Conservation (phyloP, 2,888 invertebrate species). For the Conistra vaccinii region DNA sequence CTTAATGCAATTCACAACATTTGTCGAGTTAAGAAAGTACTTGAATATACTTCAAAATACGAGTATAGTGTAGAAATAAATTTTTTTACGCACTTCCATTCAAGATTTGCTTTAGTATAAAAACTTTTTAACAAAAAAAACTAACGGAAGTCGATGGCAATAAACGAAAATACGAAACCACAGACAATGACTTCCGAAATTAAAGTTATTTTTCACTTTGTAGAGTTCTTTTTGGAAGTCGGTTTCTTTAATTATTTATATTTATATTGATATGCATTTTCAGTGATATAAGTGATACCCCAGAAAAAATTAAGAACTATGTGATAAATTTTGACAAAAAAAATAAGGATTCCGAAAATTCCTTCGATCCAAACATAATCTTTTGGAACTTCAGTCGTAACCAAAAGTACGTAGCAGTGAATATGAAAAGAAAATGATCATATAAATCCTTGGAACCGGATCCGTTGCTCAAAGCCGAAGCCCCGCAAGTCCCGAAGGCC, state of each 20-base stretch:
- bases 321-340: not conserved
- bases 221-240: too few relatives aligned
- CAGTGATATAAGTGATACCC: too few relatives aligned
- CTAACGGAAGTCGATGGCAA: too few relatives aligned
- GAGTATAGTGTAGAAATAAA: not conserved
- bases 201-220: too few relatives aligned
- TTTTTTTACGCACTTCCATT: too few relatives aligned
- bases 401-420: conserved; percentile 6
- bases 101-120: not conserved
- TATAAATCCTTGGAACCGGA: conserved; percentile 31
- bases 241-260: too few relatives aligned
- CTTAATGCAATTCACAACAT: not conserved
- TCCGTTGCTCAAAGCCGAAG: conserved; percentile 58
- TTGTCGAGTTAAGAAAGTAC: not conserved
- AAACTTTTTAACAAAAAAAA: too few relatives aligned
- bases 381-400: conserved; percentile 6
- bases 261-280: too few relatives aligned
- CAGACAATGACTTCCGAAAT: too few relatives aligned
- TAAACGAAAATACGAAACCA: too few relatives aligned
- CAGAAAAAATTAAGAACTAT: too few relatives aligned
- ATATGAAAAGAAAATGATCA: conserved; percentile 35
- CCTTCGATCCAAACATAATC: not conserved
- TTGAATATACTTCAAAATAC: not conserved
- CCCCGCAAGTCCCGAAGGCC: conserved; percentile 52
- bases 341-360: not conserved